Evolutionary conservation across 2,797 vertebrate species (phyloP).

Genomic region (Chaetophractus vellerosus): DNA sequence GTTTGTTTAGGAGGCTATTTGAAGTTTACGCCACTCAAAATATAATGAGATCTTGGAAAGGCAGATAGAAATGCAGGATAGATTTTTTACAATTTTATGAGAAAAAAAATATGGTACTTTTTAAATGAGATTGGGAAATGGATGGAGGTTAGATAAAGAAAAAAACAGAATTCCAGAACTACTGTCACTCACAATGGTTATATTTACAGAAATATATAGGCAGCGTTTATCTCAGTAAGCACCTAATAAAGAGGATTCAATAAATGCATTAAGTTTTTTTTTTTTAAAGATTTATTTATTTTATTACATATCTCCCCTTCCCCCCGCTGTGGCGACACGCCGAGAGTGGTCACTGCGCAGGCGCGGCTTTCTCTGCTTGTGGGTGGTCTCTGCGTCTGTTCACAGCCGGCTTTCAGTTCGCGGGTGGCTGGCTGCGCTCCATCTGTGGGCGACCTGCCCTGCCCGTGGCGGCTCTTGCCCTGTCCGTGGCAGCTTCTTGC

Average conservation of each 20-base stretch:
- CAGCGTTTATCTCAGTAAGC: neutral
- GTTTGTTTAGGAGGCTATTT: neutral
- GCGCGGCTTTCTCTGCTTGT: too few relatives aligned
- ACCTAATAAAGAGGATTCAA: neutral
- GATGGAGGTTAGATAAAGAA: neutral
- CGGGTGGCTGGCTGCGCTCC: too few relatives aligned
- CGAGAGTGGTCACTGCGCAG: too few relatives aligned
- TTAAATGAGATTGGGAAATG: neutral
- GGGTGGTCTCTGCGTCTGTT: too few relatives aligned
- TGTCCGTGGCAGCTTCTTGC: too few relatives aligned
- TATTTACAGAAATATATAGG: neutral
- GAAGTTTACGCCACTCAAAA: neutral
- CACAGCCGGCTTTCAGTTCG: too few relatives aligned
- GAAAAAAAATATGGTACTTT: neutral
- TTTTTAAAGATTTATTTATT: too few relatives aligned
- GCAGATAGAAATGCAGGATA: neutral
- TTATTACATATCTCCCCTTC: too few relatives aligned
- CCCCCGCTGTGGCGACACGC: too few relatives aligned
- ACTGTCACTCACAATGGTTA: neutral
- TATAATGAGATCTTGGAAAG: neutral
- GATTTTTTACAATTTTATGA: neutral
- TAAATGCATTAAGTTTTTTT: neutral
- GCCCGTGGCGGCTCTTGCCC: too few relatives aligned
- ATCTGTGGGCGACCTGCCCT: too few relatives aligned
- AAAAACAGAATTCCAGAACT: neutral